Conservation (phyloP, 2,113 vertebrate genomes). For the Pollimyrus isidori region DNA sequence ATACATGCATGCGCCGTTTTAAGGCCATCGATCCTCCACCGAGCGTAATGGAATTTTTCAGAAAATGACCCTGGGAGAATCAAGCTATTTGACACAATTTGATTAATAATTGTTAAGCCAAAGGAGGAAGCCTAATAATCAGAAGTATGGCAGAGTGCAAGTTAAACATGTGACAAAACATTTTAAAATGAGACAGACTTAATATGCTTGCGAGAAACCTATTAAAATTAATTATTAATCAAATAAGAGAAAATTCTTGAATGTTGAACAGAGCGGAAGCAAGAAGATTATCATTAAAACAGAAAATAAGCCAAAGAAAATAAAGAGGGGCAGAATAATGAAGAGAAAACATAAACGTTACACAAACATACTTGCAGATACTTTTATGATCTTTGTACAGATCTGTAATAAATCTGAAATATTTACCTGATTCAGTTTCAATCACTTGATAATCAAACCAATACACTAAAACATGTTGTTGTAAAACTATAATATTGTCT, state of each 20-base stretch:
- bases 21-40: not conserved
- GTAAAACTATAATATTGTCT: not conserved
- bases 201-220: not conserved
- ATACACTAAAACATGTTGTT: not conserved
- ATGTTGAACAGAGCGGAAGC: not conserved
- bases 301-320: not conserved
- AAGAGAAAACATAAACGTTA: not conserved
- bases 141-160: not conserved
- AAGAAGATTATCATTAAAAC: not conserved
- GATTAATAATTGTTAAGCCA: not conserved
- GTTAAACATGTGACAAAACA: not conserved
- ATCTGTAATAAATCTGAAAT: not conserved
- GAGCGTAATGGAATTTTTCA: not conserved
- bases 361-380: not conserved
- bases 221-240: not conserved
- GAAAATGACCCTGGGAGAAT: constrained; percentile 6
- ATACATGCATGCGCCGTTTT: not conserved
- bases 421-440: not conserved
- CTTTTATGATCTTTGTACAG: not conserved
- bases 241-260: not conserved
- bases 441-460: not conserved
- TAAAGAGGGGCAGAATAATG: not conserved
- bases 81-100: not conserved
- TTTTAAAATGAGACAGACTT: not conserved
- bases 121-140: not conserved